A percentile compares a stretch with the other conserved stretches of the same genome.
phyloP scores from a whole-genome alignment of 2,113 vertebrate species.

The Neotragus pygmaeus region DNA sequence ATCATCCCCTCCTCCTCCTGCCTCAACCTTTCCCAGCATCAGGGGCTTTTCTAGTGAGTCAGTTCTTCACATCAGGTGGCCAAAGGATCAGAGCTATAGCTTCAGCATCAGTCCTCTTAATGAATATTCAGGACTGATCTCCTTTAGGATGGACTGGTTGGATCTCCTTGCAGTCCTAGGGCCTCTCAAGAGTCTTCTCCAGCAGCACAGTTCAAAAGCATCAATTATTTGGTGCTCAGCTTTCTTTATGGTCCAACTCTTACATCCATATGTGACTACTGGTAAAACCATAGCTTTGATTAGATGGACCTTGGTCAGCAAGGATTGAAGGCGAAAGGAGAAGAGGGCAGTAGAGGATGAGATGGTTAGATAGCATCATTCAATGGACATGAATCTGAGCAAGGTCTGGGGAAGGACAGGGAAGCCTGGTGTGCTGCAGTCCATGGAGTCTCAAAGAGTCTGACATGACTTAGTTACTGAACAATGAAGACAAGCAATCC shows the following conservation, averaged over 20 bases:
- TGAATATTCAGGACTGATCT: not conserved
- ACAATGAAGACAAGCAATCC: not conserved
- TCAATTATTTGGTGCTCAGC: not conserved
- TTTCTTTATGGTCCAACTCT: not conserved
- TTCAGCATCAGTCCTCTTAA: not conserved
- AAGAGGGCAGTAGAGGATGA: not conserved
- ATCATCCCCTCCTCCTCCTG: rapidly evolving
- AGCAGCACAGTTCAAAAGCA: not conserved
- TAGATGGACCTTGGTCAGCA: not conserved
- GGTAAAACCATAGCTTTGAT: not conserved
- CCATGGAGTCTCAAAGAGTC: not conserved
- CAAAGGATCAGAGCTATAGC: not conserved
- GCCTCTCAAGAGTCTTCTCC: not conserved
- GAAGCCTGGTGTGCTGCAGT: not conserved
- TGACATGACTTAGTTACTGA: not conserved
- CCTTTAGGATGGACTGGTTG: not conserved
- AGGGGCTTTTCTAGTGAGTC: not conserved
- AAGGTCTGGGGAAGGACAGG: not conserved
- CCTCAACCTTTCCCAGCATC: not conserved
- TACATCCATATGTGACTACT: not conserved
- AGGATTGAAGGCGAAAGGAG: not conserved
- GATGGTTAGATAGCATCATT: not conserved
- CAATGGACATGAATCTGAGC: not conserved
- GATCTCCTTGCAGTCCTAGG: not conserved
- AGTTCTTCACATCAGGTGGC: not conserved